Percentiles rank a stretch among this genome's conserved stretches.
Conservation (phyloP, 2,113 vertebrate species). For the Oreotrochilus melanogaster region DNA sequence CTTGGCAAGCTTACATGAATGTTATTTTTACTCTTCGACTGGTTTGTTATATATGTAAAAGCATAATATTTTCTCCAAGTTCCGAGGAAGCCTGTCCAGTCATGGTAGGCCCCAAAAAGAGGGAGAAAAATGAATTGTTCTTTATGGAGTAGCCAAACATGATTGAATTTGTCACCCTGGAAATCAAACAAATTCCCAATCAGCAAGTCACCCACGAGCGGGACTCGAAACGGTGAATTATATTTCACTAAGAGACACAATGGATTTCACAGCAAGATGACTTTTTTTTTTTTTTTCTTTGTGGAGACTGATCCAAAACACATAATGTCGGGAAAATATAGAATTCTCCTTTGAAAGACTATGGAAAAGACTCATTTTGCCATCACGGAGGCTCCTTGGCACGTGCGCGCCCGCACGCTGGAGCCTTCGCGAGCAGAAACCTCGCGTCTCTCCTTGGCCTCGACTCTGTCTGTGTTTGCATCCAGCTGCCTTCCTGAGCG, state of each 20-base stretch:
- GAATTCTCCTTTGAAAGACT: background rate
- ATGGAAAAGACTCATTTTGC: background rate
- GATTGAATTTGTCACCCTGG: conserved; percentile 8
- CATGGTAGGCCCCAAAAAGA: conserved; percentile 21
- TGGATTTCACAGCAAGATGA: background rate
- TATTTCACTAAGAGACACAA: conserved; percentile 37
- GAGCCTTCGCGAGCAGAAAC: background rate
- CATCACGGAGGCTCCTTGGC: background rate
- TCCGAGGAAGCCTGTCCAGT: conserved; percentile 46
- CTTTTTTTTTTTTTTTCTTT: background rate
- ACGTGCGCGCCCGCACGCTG: background rate
- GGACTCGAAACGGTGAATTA: conserved; percentile 18
- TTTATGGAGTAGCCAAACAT: background rate
- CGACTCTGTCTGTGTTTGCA: conserved; percentile 32
- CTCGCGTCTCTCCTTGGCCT: background rate
- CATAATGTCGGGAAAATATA: conserved; percentile 11
- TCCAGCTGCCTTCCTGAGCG: conserved; percentile 29
- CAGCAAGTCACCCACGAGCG: background rate
- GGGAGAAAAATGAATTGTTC: conserved; percentile 14
- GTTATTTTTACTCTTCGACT: conserved; percentile 66
- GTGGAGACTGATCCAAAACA: conserved; percentile 15
- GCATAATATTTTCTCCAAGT: conserved; percentile 57
- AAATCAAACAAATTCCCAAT: conserved; percentile 41
- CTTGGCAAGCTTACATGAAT: conserved; percentile 54
- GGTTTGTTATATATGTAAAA: conserved; percentile 50